Evolutionary conservation across 2,113 vertebrate species (phyloP), one percentile per base, ranked within the genome.

Genomic region (Hippocampus mohnikei): DNA sequence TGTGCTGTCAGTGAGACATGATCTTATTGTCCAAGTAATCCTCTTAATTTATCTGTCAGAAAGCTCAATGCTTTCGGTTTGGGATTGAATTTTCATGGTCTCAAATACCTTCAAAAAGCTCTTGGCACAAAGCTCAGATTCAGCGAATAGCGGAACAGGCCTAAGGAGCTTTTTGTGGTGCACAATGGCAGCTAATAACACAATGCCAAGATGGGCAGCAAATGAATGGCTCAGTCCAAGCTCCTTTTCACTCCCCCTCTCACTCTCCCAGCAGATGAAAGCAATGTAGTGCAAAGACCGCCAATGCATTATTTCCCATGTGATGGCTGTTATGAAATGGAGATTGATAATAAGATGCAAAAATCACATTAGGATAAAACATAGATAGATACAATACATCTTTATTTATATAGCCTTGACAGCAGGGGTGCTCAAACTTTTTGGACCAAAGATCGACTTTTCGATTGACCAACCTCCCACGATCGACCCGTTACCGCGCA

Each of bases 301-400:
- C 81, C 86, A 88, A 89, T 91, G 89, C 88, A 91, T 91, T 89
- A 88, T 87, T 89, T 91, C 85, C 88, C 87, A 90, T 88, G 88
- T 88, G 82, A 89, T 78, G 73, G 77, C 84, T 87, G 84, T 90
- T 90, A 88, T 89, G 85, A 90, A 90, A 90, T 90, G 84, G 86
- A 92, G 90, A 90, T 88, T 82, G 84, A 80, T 90, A 89, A 90
- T 92, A 85, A 91, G 87, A 87, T 78, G 67, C 77, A 72, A 83
- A 80, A 79, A 90, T 90, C 90, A 72, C 81, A 85, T 91, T 90
- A 83, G 83, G 85, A 85, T 87, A 79, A 6, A 37, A 37, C 33
- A 37, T 37, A 37, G 33, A 37, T 37, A 37, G 33, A 37, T 5
- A 37, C 5, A 37, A 37, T 37, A 6, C 33, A 37, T 37, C 33